Percentiles rank a stretch among this genome's conserved stretches.
Evolutionary conservation across 2,113 vertebrate species (phyloP).

Genomic region (Pica pica): DNA sequence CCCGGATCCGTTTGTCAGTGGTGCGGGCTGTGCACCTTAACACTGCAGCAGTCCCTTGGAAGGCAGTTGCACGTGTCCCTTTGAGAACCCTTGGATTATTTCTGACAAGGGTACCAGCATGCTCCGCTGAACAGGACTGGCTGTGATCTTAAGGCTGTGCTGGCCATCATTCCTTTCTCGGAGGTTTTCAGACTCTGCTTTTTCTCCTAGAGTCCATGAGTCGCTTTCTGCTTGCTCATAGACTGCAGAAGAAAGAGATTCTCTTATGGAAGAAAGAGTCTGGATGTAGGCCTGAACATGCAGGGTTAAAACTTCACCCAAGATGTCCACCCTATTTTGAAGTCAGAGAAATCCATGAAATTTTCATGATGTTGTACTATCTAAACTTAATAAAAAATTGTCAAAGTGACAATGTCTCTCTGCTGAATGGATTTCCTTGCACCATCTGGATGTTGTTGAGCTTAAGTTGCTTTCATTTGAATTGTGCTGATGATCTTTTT

Average conservation of each 20-base stretch:
- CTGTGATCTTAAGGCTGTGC: background rate
- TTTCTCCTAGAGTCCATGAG: constrained; percentile 64
- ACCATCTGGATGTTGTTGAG: constrained; percentile 70
- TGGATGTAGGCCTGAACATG: background rate
- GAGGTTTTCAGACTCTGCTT: constrained; percentile 42
- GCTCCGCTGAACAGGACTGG: background rate
- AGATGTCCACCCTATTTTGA: constrained; percentile 3
- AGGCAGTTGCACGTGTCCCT: background rate
- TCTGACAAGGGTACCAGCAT: background rate
- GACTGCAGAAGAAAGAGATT: constrained; percentile 58
- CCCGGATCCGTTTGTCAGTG: background rate
- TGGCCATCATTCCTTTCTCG: background rate
- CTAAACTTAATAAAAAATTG: constrained; percentile 72
- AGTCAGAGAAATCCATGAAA: constrained; percentile 39
- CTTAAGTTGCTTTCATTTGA: constrained; percentile 76
- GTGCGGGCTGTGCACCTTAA: background rate
- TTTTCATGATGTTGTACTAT: constrained; percentile 28
- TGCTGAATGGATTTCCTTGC: constrained; percentile 74
- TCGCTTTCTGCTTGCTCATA: background rate
- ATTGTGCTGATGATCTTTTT: constrained; percentile 77
- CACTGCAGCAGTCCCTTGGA: background rate
- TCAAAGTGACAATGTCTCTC: constrained; percentile 64
- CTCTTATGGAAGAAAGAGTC: constrained; percentile 5
- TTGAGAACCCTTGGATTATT: background rate
- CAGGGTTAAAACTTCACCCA: constrained; percentile 19